A percentile compares a stretch with the other conserved stretches of the same genome.
These are phyloP conservation scores for Tiaroga cobitis DNA, from an alignment of 2,797 vertebrate genomes.

Conservation along the genomic window DNA sequence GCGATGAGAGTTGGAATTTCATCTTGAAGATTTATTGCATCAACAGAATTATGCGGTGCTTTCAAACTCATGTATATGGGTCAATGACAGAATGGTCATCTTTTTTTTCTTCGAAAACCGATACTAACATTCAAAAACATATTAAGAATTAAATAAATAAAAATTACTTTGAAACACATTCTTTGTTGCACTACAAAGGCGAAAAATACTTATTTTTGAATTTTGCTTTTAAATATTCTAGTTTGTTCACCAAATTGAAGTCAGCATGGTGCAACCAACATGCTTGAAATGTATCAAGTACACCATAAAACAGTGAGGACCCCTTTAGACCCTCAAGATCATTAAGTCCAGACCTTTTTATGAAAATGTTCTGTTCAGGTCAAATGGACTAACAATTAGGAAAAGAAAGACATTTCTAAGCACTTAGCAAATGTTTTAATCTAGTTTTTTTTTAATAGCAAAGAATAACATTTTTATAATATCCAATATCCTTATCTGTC, in stretches of 20 bases:
- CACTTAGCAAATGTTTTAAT: neutral
- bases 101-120: too few relatives aligned
- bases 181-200: neutral
- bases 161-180: neutral
- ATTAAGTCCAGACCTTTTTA: neutral
- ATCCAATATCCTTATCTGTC: neutral
- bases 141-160: neutral
- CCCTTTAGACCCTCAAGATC: neutral
- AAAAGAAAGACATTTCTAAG: neutral
- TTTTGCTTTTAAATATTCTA: neutral
- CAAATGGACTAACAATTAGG: neutral
- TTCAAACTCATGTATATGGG: conserved; percentile 2
- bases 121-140: neutral
- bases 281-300: neutral
- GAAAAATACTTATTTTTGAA: too few relatives aligned
- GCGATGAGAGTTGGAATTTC: neutral
- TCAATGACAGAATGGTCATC: neutral
- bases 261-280: neutral
- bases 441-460: neutral
- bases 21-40: neutral
- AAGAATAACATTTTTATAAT: neutral
- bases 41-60: neutral
- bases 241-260: too few relatives aligned
- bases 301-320: neutral
- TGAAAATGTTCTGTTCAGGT: neutral